Base-by-base conservation (phyloP, 2,113 vertebrate genomes). In the Ranitomeya imitator region DNA sequence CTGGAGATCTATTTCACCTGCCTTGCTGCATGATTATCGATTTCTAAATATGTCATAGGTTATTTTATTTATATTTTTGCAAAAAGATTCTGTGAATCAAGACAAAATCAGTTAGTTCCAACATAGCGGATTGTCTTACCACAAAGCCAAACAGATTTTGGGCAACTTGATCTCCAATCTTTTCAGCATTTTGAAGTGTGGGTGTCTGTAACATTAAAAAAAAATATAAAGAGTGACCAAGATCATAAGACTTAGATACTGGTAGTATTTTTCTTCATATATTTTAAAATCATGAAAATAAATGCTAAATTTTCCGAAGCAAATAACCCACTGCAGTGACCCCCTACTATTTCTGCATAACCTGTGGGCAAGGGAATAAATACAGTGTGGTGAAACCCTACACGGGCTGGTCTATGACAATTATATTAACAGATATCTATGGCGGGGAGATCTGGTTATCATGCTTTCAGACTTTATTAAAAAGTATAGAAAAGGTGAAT, bases 151-250 rank as follows among this genome's bases (percentile, higher is more conserved):
- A 87, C 86, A 87, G 15, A 1, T 14, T 9, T 54, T 65, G 10
- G 54, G 86, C 86, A 87, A 87, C 45, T 31, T 87, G 51, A n/a
- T 87, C 86, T 57, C 60, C 86, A 79, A 80, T 67, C 60, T 60
- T 16, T n/a, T 87, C 86, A 80, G 86, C 77, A 51, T 87, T 80
- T 13, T 87, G 55, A 87, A 87, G 45, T 69, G 86, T 87, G 12
- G 55, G 9, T 57, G 77, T 80, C 86, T 87, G 52, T 15, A 87
- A 80, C 0, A 55, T 4, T 31, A 31, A 31, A 79, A 80, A 9
- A 80, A 60, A 6, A 23, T 55, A 23, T 51, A 14, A 11, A 21
- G 3, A 45, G 12, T 82, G 59, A 74, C 7, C 10, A 12, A 13
- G 12, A 69, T 57, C 18, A 6, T 45, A 74, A 74, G 31, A 4